A percentile compares a stretch with the other conserved stretches of the same genome.
These are phyloP conservation scores for Proteles cristata DNA, from an alignment of 2,113 vertebrate genomes.

Conservation along the genomic window DNA sequence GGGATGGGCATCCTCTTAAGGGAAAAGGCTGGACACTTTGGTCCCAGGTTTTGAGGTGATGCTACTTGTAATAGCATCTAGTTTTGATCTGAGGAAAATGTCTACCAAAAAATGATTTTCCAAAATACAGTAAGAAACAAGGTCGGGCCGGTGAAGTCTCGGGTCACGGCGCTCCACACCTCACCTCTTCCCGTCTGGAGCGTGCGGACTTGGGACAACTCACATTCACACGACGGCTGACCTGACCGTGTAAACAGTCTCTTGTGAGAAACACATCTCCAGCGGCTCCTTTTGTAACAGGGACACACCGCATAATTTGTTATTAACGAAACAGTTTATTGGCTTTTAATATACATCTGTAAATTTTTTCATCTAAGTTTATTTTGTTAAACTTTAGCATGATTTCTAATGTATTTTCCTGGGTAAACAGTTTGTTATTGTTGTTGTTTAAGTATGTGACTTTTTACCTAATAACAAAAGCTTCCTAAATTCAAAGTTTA, in stretches of 20 bases:
- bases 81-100: background rate
- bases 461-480: slow-evolving; percentile 36
- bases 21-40: background rate
- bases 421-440: background rate
- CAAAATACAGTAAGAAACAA: background rate
- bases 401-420: slow-evolving; percentile 55
- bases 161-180: background rate
- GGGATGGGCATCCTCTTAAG: background rate
- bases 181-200: background rate
- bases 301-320: background rate
- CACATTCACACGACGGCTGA: rapidly evolving
- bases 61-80: background rate
- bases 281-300: background rate
- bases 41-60: background rate
- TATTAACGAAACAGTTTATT: slow-evolving; percentile 46
- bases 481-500: slow-evolving; percentile 25
- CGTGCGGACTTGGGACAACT: rapidly evolving
- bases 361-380: slow-evolving; percentile 20
- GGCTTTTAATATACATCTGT: slow-evolving; percentile 45
- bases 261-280: background rate
- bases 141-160: background rate
- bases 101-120: background rate
- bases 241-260: background rate
- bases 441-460: background rate
- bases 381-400: slow-evolving; percentile 24